phyloP scores from a whole-genome alignment of 2,113 vertebrate genomes.

The Epinephelus fuscoguttatus region DNA sequence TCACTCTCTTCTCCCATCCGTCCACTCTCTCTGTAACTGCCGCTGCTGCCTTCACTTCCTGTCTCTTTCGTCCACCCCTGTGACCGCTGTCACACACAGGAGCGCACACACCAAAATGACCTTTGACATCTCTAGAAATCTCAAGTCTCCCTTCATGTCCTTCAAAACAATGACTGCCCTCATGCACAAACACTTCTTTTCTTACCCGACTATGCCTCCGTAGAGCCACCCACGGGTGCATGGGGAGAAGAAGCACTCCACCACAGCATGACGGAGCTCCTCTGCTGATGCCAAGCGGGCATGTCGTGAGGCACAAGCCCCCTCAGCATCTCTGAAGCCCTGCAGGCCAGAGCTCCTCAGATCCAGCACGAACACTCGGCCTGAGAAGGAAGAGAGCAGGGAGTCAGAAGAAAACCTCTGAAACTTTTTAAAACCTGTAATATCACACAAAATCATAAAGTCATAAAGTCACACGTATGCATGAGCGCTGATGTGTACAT shows the following conservation, averaged over 20 bases:
- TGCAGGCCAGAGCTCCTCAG: conserved; percentile 83
- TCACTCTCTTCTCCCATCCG: conserved; percentile 63
- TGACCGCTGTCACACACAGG: conserved; percentile 15
- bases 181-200: conserved; percentile 1
- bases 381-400: conserved; percentile 72
- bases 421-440: not conserved
- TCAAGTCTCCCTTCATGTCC: not conserved
- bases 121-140: conserved; percentile 58
- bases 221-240: conserved; percentile 93
- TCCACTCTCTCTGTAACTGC: conserved; percentile 45
- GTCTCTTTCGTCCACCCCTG: conserved; percentile 51
- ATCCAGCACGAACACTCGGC: conserved; percentile 90
- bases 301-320: conserved; percentile 84
- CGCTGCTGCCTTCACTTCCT: conserved; percentile 39
- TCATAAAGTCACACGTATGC: not conserved
- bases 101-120: conserved; percentile 39
- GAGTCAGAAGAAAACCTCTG: not conserved
- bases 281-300: conserved; percentile 89
- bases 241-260: conserved; percentile 87
- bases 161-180: conserved; percentile 30
- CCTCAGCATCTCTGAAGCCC: conserved; percentile 84
- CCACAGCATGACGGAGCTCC: conserved; percentile 89
- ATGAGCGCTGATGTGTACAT: not conserved
- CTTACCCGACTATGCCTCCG: conserved; percentile 90
- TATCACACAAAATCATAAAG: not conserved